Evolutionary conservation across 2,888 invertebrate species (phyloP).

Genomic region (Apodemia mormo): DNA sequence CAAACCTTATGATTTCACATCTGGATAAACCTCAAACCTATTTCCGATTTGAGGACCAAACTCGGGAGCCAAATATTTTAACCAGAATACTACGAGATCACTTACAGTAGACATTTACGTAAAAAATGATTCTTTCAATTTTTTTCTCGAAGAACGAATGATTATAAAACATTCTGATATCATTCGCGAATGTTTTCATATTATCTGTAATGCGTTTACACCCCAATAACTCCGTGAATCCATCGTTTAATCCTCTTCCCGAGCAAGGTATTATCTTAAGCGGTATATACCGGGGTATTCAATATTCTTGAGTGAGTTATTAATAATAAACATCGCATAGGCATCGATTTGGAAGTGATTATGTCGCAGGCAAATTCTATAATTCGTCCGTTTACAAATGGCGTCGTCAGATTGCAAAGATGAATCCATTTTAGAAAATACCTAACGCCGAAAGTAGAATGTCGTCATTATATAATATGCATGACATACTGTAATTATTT

Average conservation of each 20-base stretch:
- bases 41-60: too few relatives aligned
- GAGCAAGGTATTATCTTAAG: constrained; percentile 11
- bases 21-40: too few relatives aligned
- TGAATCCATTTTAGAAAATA: too few relatives aligned
- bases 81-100: too few relatives aligned
- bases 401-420: too few relatives aligned
- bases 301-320: neutral
- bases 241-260: constrained; percentile 4
- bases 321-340: neutral
- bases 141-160: constrained; percentile 4
- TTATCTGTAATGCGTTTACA: constrained; percentile 13
- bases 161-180: constrained; percentile 3
- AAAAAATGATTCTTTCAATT: neutral
- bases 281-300: neutral
- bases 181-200: constrained; percentile 15
- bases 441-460: too few relatives aligned
- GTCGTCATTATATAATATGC: too few relatives aligned
- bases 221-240: constrained; percentile 4
- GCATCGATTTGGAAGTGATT: neutral
- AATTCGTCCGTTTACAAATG: too few relatives aligned
- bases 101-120: too few relatives aligned
- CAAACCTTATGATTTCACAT: too few relatives aligned
- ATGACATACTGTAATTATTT: too few relatives aligned
- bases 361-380: neutral
- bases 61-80: too few relatives aligned